Percentiles rank a stretch among this genome's conserved stretches.
Evolutionary conservation across 1,140 invertebrate genomes (phyloP).

Genomic region (Drosophila parvula): DNA sequence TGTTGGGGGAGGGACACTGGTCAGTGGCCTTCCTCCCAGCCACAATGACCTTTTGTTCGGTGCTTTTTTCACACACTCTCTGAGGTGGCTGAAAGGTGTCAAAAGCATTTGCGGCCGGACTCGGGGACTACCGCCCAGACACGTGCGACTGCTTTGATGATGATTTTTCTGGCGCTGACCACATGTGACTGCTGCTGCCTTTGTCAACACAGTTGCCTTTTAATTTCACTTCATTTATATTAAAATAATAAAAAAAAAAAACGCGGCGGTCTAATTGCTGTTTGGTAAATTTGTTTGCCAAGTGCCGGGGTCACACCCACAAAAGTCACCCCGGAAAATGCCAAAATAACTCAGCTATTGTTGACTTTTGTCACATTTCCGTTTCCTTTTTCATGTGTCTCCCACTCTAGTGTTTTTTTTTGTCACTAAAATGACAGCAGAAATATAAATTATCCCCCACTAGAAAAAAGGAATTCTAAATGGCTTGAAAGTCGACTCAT

Average conservation of each 20-base stretch:
- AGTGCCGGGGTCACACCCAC: conserved; percentile 64
- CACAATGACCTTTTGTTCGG: conserved; percentile 61
- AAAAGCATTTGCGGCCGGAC: conserved; percentile 70
- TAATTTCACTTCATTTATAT: conserved; percentile 80
- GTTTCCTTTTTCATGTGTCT: conserved; percentile 11
- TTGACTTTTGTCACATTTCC: conserved; percentile 49
- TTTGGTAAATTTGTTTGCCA: conserved; percentile 68
- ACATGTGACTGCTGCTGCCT: conserved; percentile 59
- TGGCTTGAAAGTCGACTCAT: background rate
- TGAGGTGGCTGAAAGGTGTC: conserved; percentile 60
- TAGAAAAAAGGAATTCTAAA: background rate
- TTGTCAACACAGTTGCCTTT: conserved; percentile 81
- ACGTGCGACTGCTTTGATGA: conserved; percentile 74
- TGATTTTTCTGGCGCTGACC: conserved; percentile 49
- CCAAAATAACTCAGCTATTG: conserved; percentile 32
- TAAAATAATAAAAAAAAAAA: conserved; percentile 51
- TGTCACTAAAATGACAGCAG: background rate
- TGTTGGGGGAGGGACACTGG: conserved; percentile 26
- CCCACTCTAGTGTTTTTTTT: background rate
- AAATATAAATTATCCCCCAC: conserved; percentile 6
- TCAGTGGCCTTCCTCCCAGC: conserved; percentile 41
- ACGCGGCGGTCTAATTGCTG: conserved; percentile 70
- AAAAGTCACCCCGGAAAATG: conserved; percentile 46
- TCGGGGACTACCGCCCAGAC: conserved; percentile 55
- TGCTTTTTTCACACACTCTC: conserved; percentile 30